Evolutionary conservation across 2,797 vertebrate species (phyloP), one percentile per base, ranked within the genome.

Genomic region (Epinephelus coioides): DNA sequence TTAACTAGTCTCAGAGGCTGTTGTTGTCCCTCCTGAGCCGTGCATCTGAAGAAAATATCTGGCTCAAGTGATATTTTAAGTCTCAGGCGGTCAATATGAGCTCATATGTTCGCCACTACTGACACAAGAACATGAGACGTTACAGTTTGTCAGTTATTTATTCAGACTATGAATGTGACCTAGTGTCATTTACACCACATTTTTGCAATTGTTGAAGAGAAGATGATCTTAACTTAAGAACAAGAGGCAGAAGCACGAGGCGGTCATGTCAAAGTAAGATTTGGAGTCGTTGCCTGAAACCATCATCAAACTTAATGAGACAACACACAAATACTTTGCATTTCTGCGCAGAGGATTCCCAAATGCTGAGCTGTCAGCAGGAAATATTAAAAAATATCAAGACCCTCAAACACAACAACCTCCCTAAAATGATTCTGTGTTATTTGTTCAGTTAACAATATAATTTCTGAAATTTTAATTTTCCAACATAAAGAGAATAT

Each of bases 1-100:
- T 91, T 86, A 91, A 88, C 90, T 51, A 25, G 66, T 63, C 69
- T 61, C n/a, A 1, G 55, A 60, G 54, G 69, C 67, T 21, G 53
- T 40, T 53, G 30, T 84, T 53, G 30, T 84, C 66, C 79, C 60
- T 47, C 25, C 66, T 66, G 54, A 23, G 2, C 54, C 12, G 25
- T 68, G 59, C 73, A 72, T 69, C 64, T 23, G 27, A 18, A 51
- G 13, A 15, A 25, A 53, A 63, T 47, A n/a, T 30, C 47, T 5
- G 18, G 10, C 11, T 38, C 5, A 25, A 57, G 14, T 30, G 47
- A 63, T 18, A 56, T 69, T 65, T 69, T 30, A 30, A 30, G 30
- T 30, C 34, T 34, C 7, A 34, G 8, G 27, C 14, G 3, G 34
- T 34, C 38, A 40, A n/a, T 62, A 73, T 47, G 18, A 72, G n/a